Base-by-base conservation (phyloP, 2,797 vertebrate species). In the Momotus momota region DNA sequence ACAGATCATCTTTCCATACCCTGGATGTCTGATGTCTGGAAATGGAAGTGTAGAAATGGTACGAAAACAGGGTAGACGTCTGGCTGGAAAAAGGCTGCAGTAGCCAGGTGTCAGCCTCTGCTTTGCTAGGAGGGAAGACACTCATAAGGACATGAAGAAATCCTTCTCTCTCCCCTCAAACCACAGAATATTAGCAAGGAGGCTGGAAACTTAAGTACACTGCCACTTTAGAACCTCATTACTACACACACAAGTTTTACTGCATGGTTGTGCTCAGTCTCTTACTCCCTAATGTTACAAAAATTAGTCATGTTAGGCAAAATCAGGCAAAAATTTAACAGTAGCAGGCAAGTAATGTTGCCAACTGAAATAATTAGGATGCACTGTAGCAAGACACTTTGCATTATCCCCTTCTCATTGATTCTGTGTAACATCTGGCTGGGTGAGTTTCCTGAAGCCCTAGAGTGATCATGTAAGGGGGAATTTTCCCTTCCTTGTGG, bases 161-260 rank as follows among this genome's bases (percentile, higher is more conserved):
- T 66, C 18, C 45, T 75, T 40, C 5, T 72, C 83, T 75, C n/a
- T 43, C 20, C 22, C 40, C 22, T 66, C 55, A 60, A 60, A 38
- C 74, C 89, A 55, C n/a, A 87, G 45, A 86, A 87, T 84, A 82
- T 48, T 67, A 89, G 29, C n/a, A 65, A 73, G 35, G 33, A 89
- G 40, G 10, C 35, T 82, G 29, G 17, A 72, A 92, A 79, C 5
- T 4, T 67, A 74, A 86, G 45, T 91, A 67, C 54, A 64, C 8
- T 45, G 12, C 3, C 3, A 86, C 57, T 41, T 91, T 78, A 85
- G 57, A 90, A 77, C 67, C 20, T 78, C 72, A 61, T 58, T 84
- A 81, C 54, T 46, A 41, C 7, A 54, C 23, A 55, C 35, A 48
- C 6, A 14, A 20, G 29, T 81, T 65, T 51, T 81, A 84, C 66